Base-by-base conservation (phyloP, 2,797 vertebrate genomes). In the Centroberyx gerrardi region DNA sequence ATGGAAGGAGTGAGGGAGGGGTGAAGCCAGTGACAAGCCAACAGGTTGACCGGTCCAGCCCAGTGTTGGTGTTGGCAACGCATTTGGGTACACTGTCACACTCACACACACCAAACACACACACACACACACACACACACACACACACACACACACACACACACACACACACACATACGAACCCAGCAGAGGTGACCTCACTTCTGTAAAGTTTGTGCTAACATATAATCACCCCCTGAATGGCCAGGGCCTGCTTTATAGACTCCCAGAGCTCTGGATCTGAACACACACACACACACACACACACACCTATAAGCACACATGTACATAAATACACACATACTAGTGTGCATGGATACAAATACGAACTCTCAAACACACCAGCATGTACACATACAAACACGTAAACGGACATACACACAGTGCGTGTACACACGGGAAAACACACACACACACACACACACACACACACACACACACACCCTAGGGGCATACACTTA, bases 141-240 rank as follows among this genome's bases (percentile, higher is more conserved):
- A 55, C 38, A 72, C 38, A 79, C 51, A 68, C 63, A 76, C 76
- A 59, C 68, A 53, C 62, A 48, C 66, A 49, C 60, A 48, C 67
- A 71, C 56, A 68, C 68, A 72, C 68, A 72, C 78, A 65, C 55
- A 54, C 68, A 56, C 69, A 49, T 74, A 79, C 78, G 76, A 53
- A 78, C 64, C 61, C 63, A 60, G 59, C 52, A 81, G 85, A 76
- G 72, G 87, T 95, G 94, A 95, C 89, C 89, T 95, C 93, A 95
- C 91, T 86, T 91, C 88, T 93, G 93, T 94, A 92, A 93, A 91
- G 93, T 92, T 91, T 93, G 90, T 90, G 90, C 61, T 82, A 92
- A 91, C 83, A 88, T 86, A 89, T 93, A 95, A 94, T 93, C 91
- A 91, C 89, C 82, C 82, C 64, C 72, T 55, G 58, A 91, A 88